A percentile compares a stretch with the other conserved stretches of the same genome.
These are phyloP conservation scores for Phalacrocorax pelagicus DNA, from an alignment of 2,113 vertebrate species.

Conservation along the genomic window DNA sequence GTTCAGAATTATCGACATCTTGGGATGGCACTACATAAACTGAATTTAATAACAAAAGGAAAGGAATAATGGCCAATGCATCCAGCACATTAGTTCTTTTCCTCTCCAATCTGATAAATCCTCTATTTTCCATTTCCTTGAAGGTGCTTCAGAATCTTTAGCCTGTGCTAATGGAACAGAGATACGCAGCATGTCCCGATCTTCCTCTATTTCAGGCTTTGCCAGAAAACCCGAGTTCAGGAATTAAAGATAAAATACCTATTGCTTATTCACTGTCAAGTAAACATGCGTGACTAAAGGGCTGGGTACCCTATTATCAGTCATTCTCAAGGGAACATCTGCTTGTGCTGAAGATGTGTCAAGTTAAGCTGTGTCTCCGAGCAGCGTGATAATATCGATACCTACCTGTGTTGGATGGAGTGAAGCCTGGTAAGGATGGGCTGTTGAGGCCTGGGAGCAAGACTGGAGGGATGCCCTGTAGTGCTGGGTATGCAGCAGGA, in stretches of 20 bases:
- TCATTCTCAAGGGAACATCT: not conserved
- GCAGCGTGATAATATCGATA: not conserved
- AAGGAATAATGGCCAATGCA: not conserved
- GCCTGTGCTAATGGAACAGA: not conserved
- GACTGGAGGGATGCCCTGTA: constrained; percentile 97
- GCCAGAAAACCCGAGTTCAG: not conserved
- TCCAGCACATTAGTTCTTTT: not conserved
- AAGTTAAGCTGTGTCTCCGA: not conserved
- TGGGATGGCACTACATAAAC: not conserved
- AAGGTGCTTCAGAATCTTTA: not conserved
- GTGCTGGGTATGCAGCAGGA: constrained; percentile 89
- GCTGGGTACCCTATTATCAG: not conserved
- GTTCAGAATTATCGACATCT: not conserved
- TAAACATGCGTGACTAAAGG: not conserved
- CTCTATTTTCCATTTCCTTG: not conserved
- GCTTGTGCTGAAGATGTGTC: not conserved
- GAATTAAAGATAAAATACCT: not conserved
- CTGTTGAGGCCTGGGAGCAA: constrained; percentile 96
- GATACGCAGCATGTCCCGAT: not conserved
- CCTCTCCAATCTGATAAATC: not conserved
- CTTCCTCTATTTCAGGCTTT: not conserved
- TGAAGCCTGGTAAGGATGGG: constrained; percentile 95
- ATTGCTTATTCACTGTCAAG: not conserved
- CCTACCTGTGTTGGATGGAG: constrained; percentile 98
- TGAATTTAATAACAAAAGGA: not conserved